Conservation (phyloP, 2,888 invertebrate genomes). For the Camponotus fellah region DNA sequence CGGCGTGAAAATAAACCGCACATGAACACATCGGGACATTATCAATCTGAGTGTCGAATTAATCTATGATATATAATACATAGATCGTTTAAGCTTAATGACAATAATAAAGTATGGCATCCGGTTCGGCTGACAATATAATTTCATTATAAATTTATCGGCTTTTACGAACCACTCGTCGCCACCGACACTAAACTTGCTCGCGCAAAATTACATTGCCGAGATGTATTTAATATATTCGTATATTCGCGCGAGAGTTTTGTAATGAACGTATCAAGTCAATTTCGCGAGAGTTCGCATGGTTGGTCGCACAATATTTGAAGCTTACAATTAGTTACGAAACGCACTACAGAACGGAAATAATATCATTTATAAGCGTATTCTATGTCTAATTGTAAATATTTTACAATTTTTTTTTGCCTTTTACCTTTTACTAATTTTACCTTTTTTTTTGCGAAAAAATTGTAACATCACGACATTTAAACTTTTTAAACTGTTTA, state of each 20-base stretch:
- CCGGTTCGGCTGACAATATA: slow-evolving; percentile 53
- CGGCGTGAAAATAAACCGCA: slow-evolving; percentile 20
- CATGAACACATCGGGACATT: slow-evolving; percentile 55
- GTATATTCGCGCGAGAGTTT: slow-evolving; percentile 37
- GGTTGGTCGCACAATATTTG: slow-evolving; percentile 35
- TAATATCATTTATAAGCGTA: background rate
- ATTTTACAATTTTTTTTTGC: no score
- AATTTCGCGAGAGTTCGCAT: slow-evolving; percentile 37
- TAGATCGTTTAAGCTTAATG: slow-evolving; percentile 67
- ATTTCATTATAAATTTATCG: slow-evolving; percentile 67
- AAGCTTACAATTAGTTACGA: slow-evolving; percentile 10
- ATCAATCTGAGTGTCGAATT: slow-evolving; percentile 66
- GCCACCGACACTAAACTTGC: slow-evolving; percentile 3
- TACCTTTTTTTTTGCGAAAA: background rate
- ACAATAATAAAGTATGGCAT: slow-evolving; percentile 61
- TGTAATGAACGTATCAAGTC: slow-evolving; percentile 39
- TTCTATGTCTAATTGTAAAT: background rate
- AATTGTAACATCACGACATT: background rate
- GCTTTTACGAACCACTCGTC: slow-evolving; percentile 62
- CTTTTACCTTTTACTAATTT: no score
- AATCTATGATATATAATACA: slow-evolving; percentile 57
- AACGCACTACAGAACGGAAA: background rate
- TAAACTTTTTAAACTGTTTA: background rate
- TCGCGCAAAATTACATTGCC: slow-evolving; percentile 38
- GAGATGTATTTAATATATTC: slow-evolving; percentile 59